Evolutionary conservation across 2,797 vertebrate genomes (phyloP).

Genomic region (Mus spretus): DNA sequence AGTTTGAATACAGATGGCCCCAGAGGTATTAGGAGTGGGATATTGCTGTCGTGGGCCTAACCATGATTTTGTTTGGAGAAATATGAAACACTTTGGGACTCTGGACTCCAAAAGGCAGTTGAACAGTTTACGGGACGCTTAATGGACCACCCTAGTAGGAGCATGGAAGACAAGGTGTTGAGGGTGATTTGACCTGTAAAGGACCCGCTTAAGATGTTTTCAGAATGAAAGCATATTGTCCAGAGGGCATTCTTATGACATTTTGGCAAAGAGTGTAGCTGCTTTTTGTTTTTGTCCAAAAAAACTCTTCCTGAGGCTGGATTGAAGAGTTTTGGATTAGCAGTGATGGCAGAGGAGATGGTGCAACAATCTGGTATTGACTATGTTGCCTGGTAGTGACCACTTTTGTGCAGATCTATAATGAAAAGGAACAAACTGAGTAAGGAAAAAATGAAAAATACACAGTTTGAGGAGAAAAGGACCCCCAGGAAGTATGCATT

Average conservation of each 20-base stretch:
- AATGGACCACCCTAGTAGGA: not conserved
- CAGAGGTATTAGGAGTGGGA: not conserved
- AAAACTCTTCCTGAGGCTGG: not conserved
- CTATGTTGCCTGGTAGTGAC: not conserved
- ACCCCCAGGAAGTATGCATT: not conserved
- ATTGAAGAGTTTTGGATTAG: not conserved
- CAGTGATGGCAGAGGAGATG: not conserved
- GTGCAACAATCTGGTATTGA: not conserved
- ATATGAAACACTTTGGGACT: not conserved
- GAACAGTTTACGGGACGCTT: not conserved
- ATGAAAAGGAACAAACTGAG: not conserved
- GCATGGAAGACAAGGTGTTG: not conserved
- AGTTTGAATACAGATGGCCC: too few species aligned
- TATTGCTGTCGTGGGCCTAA: not conserved
- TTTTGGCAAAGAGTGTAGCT: not conserved
- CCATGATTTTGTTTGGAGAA: not conserved
- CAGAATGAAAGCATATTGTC: not conserved
- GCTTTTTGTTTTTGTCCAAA: not conserved
- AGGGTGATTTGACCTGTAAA: not conserved
- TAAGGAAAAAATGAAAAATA: not conserved
- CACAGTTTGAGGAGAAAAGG: not conserved
- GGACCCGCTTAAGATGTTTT: not conserved
- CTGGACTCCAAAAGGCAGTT: not conserved
- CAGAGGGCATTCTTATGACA: not conserved
- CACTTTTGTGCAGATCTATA: not conserved